phyloP scores from a whole-genome alignment of 2,888 invertebrate genomes.

The Rapana venosa region DNA sequence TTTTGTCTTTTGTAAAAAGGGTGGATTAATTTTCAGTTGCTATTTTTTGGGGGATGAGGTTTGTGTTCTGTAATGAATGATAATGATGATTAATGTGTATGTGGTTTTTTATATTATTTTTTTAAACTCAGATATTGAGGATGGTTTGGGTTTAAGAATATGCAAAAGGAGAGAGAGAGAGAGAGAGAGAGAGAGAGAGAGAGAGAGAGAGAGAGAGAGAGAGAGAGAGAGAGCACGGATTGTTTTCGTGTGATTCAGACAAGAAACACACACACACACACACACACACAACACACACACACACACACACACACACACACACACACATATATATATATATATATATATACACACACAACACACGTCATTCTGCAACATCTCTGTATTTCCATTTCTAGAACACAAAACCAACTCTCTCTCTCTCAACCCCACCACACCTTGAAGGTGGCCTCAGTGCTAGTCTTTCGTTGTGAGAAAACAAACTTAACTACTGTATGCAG shows the following conservation, averaged over 20 bases:
- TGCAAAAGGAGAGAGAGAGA: neutral
- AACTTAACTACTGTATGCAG: too few relatives aligned
- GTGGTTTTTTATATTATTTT: neutral
- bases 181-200: slow-evolving; percentile 5
- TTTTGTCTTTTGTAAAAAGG: neutral
- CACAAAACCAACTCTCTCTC: neutral
- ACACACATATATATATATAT: too few relatives aligned
- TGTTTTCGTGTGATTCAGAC: too few relatives aligned
- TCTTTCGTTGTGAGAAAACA: too few relatives aligned
- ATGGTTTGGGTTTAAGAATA: neutral
- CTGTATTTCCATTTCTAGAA: too few relatives aligned
- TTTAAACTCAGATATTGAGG: neutral
- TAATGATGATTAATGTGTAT: neutral
- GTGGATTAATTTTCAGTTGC: neutral
- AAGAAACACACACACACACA: too few relatives aligned
- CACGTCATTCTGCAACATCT: too few relatives aligned
- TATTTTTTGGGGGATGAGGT: neutral
- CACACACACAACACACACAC: too few relatives aligned
- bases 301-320: too few relatives aligned
- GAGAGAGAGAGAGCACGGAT: neutral
- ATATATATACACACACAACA: too few relatives aligned
- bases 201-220: neutral
- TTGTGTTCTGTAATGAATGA: neutral
- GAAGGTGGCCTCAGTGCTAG: too few relatives aligned
- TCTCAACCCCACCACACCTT: neutral